Base-by-base conservation (phyloP, 1,140 invertebrate genomes). In the Pemphigus obesinymphae region DNA sequence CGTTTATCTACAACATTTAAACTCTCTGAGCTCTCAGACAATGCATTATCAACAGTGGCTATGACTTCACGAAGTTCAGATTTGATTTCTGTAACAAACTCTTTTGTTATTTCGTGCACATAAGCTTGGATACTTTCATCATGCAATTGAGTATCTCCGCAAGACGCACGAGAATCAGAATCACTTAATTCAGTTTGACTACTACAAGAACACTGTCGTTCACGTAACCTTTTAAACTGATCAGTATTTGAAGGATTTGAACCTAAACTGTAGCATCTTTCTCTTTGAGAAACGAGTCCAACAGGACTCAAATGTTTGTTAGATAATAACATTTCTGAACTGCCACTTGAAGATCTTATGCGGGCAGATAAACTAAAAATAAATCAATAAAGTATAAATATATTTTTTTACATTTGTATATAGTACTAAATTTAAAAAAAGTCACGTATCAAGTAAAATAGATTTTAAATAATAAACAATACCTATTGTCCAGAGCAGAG, bases 11-110 rank as follows among this genome's bases (percentile, higher is more conserved):
- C 31, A 80, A 80, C 45, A 55, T 82, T 76, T 10, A 82, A 73
- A 73, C 80, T 83, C 63, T 85, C 85, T 29, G 82, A 83, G 23
- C 89, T 90, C 85, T 92, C 92, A 34, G 92, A 92, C 4, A 93
- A 85, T 43, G 92, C 92, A 85, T 93, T 92, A 83, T 93, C 92
- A 0, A 94, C 93, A 86, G 91, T 91, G 1, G 91, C 92, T 76
- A 94, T 94, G 0, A 94, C 92, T 87, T 91, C 92, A 2, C 93
- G 87, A 31, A 94, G 92, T 88, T 94, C 93, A 5, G 92, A 94
- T 86, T 94, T 94, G 11, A 94, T 92, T 86, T 93, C 93, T 10
- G 92, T 93, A 0, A 92, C 92, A 66, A 94, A 87, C 87, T 93
- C 92, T 87, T 91, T 92, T 0, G 92, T 93, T 84, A 92, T 90